Percentiles rank a stretch among this genome's conserved stretches.
These are phyloP conservation scores for Synanthedon tipuliformis DNA, from an alignment of 2,888 invertebrate genomes.

Conservation along the genomic window DNA sequence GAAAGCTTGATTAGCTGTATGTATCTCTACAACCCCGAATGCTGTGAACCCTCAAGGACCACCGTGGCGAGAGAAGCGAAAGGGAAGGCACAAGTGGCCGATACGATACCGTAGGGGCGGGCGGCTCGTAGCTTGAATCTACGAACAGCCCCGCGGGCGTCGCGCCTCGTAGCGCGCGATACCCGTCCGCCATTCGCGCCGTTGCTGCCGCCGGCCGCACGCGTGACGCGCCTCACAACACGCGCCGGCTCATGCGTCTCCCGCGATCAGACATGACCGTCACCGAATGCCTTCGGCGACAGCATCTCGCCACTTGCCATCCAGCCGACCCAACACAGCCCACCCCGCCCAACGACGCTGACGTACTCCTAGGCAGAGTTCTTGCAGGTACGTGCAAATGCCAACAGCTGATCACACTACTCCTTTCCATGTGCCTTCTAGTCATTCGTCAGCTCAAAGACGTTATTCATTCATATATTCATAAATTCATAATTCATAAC, in stretches of 20 bases:
- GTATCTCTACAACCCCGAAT: no score
- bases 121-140: slow-evolving; percentile 17
- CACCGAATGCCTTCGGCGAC: slow-evolving; percentile 49
- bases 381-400: slow-evolving; percentile 48
- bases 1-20: no score
- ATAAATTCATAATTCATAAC: neutral
- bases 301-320: slow-evolving; percentile 19
- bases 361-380: slow-evolving; percentile 59
- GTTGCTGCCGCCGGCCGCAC: slow-evolving; percentile 65
- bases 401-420: slow-evolving; percentile 31
- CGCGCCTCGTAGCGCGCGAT: slow-evolving; percentile 47
- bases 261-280: slow-evolving; percentile 47
- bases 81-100: slow-evolving; percentile 9
- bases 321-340: slow-evolving; percentile 21
- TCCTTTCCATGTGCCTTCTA: neutral
- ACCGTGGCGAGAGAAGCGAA: neutral
- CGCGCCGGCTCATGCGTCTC: slow-evolving; percentile 57
- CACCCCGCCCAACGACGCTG: slow-evolving; percentile 35
- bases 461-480: neutral
- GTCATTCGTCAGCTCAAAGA: neutral
- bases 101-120: slow-evolving; percentile 21
- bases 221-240: slow-evolving; percentile 48
- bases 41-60: neutral
- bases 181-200: slow-evolving; percentile 59
- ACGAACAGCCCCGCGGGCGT: slow-evolving; percentile 39